Evolutionary conservation across 2,888 invertebrate species (phyloP), one percentile per base, ranked within the genome.

Genomic region (Apodemia duryi): DNA sequence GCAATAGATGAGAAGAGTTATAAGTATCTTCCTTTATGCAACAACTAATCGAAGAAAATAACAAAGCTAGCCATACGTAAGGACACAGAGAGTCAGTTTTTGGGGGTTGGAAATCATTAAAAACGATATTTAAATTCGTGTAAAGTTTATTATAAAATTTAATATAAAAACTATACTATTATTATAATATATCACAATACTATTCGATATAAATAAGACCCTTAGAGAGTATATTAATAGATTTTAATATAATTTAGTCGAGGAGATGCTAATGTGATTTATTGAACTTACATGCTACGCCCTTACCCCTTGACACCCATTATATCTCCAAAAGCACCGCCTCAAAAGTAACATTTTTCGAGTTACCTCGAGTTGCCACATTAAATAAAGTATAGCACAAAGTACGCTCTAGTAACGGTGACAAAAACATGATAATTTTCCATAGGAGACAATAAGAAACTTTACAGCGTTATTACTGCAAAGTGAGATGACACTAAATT

Each of bases 241-340:
- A 11, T 43, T 43, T 43, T 43, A 11, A 43, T 43, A 11, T 54
- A 54, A 9, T 11, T 4, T 54, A 54, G 54, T 54, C 54, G 54
- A 54, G 54, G 54, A 28, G 54, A 29, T 29, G 54, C 38, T 63
- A 10, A 61, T 46, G 43, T 11, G 29, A 49, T 29, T 64, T 6
- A 21, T 46, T n/a, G 62, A 54, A 62, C 28, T 64, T 51, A 61
- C 62, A 62, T n/a, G 51, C 57, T 54, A 28, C 66, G 61, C 29
- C n/a, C 43, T 51, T 43, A 63, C 75, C 85, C 62, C 54, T 9
- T 29, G 10, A 54, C 5, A 54, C 54, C 54, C 54, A 28, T 54
- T 28, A 2, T 38, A 38, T 38, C 38, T 38, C 7, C 72, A 89
- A 77, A 79, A 88, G 88, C 89, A 83, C 84, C 81, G 75, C 88